These are phyloP conservation scores for Ophion ellenae DNA, from an alignment of 2,888 invertebrate genomes.

Conservation along the genomic window DNA sequence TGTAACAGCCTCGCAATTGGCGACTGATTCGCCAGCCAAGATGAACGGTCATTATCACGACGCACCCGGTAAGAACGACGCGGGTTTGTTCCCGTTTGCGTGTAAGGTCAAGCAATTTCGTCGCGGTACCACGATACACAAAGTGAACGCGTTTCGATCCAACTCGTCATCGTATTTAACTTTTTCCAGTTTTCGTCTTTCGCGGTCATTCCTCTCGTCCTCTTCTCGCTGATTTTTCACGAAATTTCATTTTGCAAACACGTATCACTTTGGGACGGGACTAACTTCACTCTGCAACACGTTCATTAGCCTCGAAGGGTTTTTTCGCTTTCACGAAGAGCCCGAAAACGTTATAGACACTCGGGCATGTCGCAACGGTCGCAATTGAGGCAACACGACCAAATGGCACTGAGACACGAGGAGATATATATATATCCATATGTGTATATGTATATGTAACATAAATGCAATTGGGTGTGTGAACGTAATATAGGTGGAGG, in stretches of 20 bases:
- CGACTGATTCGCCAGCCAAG: slow-evolving; percentile 95
- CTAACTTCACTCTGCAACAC: not conserved
- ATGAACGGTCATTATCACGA: slow-evolving; percentile 91
- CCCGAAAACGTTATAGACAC: not conserved
- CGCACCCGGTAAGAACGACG: slow-evolving; percentile 80
- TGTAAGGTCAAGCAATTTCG: not conserved
- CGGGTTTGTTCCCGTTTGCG: not conserved
- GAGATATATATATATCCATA: not conserved
- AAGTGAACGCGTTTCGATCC: not conserved
- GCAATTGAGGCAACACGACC: not conserved
- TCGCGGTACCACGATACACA: not conserved
- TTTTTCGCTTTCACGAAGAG: not conserved
- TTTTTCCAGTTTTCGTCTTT: not conserved
- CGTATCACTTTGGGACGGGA: not conserved
- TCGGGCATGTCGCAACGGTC: not conserved
- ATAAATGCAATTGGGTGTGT: slow-evolving; percentile 59
- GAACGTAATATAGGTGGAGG: slow-evolving; percentile 84
- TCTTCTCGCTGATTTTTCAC: not conserved
- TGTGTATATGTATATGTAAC: not conserved
- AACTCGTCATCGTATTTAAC: not conserved
- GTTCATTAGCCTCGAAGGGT: not conserved
- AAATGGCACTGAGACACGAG: not conserved
- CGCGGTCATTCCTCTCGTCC: not conserved
- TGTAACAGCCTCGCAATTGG: slow-evolving; percentile 95
- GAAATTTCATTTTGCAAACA: not conserved